Percentiles rank a stretch among this genome's conserved stretches.
These are phyloP conservation scores for Diachasmimorpha longicaudata DNA, from an alignment of 1,140 invertebrate genomes.

Conservation along the genomic window DNA sequence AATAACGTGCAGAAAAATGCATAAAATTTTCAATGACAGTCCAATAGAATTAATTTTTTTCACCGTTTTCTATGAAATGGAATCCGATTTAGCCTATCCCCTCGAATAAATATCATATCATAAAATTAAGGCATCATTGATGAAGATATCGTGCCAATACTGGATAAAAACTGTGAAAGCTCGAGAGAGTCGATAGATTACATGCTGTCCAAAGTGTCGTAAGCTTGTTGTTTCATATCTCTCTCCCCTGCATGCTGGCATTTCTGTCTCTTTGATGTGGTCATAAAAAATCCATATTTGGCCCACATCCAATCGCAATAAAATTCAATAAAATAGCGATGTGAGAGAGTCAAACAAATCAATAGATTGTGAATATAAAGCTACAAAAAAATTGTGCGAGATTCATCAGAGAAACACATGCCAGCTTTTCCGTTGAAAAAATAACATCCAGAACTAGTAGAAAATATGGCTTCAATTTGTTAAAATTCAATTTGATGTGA, in stretches of 20 bases:
- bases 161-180: slow-evolving; percentile 36
- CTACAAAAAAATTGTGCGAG: not conserved
- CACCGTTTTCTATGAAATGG: too few relatives aligned
- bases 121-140: not conserved
- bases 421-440: not conserved
- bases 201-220: slow-evolving; percentile 54
- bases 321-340: slow-evolving; percentile 3
- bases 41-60: too few relatives aligned
- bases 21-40: too few relatives aligned
- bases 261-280: not conserved
- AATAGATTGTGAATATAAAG: not conserved
- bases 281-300: not conserved
- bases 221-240: slow-evolving; percentile 14
- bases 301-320: not conserved
- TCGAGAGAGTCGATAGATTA: slow-evolving; percentile 60
- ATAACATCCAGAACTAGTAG: not conserved
- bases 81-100: too few relatives aligned
- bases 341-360: not conserved
- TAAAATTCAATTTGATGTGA: too few relatives aligned
- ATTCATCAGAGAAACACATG: not conserved
- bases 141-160: not conserved
- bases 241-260: not conserved
- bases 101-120: not conserved
- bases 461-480: not conserved
- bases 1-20: too few relatives aligned